These are phyloP conservation scores for Xylota segnis DNA, from an alignment of 2,888 invertebrate genomes.

Conservation along the genomic window DNA sequence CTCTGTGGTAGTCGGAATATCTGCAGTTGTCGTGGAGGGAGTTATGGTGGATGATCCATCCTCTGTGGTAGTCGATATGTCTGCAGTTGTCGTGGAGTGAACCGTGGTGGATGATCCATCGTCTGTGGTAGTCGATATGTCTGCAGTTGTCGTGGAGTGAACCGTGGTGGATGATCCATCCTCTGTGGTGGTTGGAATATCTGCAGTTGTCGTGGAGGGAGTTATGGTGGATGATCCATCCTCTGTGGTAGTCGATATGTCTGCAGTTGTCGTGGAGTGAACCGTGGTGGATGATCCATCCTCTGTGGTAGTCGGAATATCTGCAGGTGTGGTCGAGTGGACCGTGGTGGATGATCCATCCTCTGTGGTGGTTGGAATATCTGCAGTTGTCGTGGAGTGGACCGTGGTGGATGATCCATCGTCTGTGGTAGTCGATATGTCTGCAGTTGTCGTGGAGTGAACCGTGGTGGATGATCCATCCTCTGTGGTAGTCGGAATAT, in stretches of 20 bases:
- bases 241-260: background rate
- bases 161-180: background rate
- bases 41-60: background rate
- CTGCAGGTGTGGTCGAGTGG: background rate
- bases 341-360: background rate
- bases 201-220: background rate
- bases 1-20: background rate
- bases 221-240: background rate
- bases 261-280: background rate
- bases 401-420: background rate
- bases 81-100: conserved; percentile 2
- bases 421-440: background rate
- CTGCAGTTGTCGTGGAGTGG: background rate
- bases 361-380: conserved; percentile 3
- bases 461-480: background rate
- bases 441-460: background rate
- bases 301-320: background rate
- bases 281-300: background rate
- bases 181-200: background rate
- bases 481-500: background rate
- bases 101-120: background rate
- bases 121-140: conserved; percentile 2
- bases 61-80: background rate
- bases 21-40: background rate
- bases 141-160: background rate